phyloP scores from a whole-genome alignment of 2,113 vertebrate species.

The Aptenodytes patagonicus region DNA sequence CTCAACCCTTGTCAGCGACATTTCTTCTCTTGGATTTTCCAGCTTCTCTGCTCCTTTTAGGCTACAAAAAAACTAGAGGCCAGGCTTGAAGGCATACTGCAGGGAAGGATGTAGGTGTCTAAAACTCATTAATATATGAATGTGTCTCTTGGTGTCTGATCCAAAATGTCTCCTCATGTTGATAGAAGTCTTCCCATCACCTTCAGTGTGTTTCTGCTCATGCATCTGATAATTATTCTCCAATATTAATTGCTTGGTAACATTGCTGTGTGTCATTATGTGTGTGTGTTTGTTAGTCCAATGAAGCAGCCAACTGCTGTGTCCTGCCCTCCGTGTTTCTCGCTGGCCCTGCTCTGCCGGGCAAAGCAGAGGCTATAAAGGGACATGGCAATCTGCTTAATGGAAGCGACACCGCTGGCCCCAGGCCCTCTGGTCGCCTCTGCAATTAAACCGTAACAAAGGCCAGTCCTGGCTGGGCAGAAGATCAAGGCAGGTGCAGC shows the following conservation, averaged over 20 bases:
- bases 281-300: neutral
- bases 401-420: slow-evolving; percentile 2
- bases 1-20: neutral
- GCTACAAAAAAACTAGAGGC: neutral
- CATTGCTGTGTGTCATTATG: neutral
- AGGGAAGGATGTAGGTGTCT: neutral
- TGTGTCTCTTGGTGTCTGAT: neutral
- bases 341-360: neutral
- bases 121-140: neutral
- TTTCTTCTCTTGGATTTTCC: neutral
- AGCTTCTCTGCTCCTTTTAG: neutral
- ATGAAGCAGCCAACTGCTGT: neutral
- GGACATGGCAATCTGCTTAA: neutral
- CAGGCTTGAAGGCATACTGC: neutral
- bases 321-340: neutral
- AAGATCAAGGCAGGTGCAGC: neutral
- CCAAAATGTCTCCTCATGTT: neutral
- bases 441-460: slow-evolving; percentile 53
- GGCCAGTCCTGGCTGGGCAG: neutral
- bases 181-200: neutral
- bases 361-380: neutral
- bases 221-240: neutral
- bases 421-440: neutral
- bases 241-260: neutral
- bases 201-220: rapidly evolving